These are phyloP conservation scores for Condylura cristata DNA, from an alignment of 2,113 vertebrate genomes.

Conservation along the genomic window DNA sequence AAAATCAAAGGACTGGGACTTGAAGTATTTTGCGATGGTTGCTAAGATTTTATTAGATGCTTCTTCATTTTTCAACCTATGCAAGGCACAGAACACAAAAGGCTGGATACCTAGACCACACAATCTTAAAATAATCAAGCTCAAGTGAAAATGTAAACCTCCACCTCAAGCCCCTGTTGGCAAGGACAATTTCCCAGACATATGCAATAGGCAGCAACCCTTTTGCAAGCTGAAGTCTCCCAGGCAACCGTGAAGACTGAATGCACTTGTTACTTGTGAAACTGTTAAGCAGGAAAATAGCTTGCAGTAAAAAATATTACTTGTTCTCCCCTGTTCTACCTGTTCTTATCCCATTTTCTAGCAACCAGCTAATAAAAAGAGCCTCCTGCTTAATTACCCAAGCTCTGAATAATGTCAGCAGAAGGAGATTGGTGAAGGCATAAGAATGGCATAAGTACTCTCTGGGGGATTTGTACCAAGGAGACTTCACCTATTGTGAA, in stretches of 20 bases:
- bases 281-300: not conserved
- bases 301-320: not conserved
- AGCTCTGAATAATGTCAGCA: not conserved
- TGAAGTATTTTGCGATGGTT: conserved; percentile 90
- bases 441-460: not conserved
- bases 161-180: not conserved
- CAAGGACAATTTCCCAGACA: not conserved
- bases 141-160: not conserved
- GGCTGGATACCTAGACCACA: conserved; percentile 74
- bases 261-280: not conserved
- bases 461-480: not conserved
- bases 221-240: not conserved
- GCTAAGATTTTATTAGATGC: conserved; percentile 88
- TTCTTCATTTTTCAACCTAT: conserved; percentile 88
- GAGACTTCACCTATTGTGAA: not conserved
- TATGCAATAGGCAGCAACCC: not conserved
- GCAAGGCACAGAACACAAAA: conserved; percentile 85
- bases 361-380: not conserved
- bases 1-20: conserved; percentile 92
- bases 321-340: not conserved
- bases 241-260: not conserved
- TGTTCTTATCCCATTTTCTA: not conserved
- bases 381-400: not conserved
- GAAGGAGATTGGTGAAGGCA: not conserved
- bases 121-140: conserved; percentile 28